Percentiles rank a stretch among this genome's conserved stretches.
These are phyloP conservation scores for Papilio xuthus DNA, from an alignment of 1,140 invertebrate species.

Conservation along the genomic window DNA sequence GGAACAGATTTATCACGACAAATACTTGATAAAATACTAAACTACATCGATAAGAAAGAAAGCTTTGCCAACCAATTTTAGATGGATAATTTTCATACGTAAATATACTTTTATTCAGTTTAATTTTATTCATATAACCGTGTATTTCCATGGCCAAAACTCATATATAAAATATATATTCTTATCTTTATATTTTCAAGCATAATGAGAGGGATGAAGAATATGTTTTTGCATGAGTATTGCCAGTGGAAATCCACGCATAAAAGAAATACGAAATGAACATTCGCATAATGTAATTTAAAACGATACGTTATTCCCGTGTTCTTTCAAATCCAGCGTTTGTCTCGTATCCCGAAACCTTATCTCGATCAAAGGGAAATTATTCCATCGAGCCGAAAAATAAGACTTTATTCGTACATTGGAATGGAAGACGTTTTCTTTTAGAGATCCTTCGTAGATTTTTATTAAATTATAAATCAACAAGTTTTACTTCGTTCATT, in stretches of 20 bases:
- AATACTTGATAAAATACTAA: no score
- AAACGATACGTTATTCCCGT: conserved; percentile 13
- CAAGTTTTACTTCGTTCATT: background rate
- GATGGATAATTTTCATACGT: no score
- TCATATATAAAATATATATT: no score
- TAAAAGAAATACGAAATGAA: conserved; percentile 2
- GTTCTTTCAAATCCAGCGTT: conserved; percentile 31
- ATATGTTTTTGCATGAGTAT: background rate
- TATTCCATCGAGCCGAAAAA: conserved; percentile 37
- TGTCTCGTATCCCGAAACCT: conserved; percentile 27
- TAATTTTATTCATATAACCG: no score
- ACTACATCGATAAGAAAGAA: no score
- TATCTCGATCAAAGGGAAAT: conserved; percentile 36
- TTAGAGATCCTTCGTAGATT: background rate
- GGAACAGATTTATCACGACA: no score
- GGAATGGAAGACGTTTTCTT: conserved; percentile 24
- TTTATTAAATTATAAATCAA: conserved; percentile 2
- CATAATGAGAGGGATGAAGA: background rate
- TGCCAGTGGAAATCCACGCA: background rate
- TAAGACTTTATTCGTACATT: conserved; percentile 31
- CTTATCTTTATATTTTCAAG: no score
- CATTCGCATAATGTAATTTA: conserved; percentile 13
- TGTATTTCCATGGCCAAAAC: no score
- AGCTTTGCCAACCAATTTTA: no score
- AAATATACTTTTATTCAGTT: no score